Percentiles rank a stretch among this genome's conserved stretches.
Evolutionary conservation across 2,113 vertebrate species (phyloP).

Genomic region (Ahaetulla prasina): DNA sequence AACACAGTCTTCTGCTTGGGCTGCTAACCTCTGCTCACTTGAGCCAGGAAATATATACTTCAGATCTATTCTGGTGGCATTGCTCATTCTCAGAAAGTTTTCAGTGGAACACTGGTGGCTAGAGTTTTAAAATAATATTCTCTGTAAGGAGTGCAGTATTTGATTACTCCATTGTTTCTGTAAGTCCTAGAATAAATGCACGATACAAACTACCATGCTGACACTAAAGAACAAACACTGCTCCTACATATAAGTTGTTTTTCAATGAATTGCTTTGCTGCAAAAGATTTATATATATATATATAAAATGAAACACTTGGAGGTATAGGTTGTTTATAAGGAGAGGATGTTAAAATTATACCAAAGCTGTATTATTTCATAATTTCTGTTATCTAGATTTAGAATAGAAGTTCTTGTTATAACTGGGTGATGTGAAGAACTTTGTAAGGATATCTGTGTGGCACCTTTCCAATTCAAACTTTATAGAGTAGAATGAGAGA

Average conservation of each 20-base stretch:
- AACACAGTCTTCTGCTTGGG: neutral
- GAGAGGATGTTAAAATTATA: neutral
- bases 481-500: neutral
- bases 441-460: constrained; percentile 11
- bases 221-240: neutral
- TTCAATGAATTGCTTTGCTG: neutral
- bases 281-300: neutral
- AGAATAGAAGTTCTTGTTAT: neutral
- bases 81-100: neutral
- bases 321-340: neutral
- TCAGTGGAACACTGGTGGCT: neutral
- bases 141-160: neutral
- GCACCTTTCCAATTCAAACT: constrained; percentile 9
- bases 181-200: neutral
- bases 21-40: neutral
- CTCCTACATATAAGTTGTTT: neutral
- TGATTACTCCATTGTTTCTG: neutral
- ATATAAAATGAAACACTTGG: neutral
- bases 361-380: neutral
- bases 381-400: neutral
- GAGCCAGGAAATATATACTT: neutral
- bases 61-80: neutral
- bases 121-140: neutral
- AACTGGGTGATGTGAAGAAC: neutral
- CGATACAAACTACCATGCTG: neutral